These are phyloP conservation scores for Chelonus insularis DNA, from an alignment of 1,140 invertebrate species.

Conservation along the genomic window DNA sequence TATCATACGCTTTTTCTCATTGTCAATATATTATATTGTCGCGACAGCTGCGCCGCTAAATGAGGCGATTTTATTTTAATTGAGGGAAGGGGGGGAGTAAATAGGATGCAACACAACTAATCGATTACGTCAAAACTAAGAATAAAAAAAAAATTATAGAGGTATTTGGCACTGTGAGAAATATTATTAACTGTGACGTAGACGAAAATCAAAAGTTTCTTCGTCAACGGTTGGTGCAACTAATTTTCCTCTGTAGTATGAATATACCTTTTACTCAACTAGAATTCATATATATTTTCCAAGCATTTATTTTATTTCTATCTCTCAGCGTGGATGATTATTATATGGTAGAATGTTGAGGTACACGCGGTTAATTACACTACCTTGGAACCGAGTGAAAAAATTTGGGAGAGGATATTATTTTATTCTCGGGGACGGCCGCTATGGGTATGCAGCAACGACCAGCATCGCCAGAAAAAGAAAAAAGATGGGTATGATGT, in stretches of 20 bases:
- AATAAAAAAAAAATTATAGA: slow-evolving; percentile 4
- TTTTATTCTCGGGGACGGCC: slow-evolving; percentile 47
- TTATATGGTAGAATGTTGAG: slow-evolving; percentile 38
- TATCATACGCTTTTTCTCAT: too few relatives aligned
- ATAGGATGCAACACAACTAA: not conserved
- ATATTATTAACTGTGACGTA: slow-evolving; percentile 31
- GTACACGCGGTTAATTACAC: slow-evolving; percentile 34
- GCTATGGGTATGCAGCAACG: slow-evolving; percentile 58
- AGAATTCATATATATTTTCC: not conserved
- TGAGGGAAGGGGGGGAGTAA: not conserved
- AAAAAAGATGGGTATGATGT: slow-evolving; percentile 23
- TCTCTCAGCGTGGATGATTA: slow-evolving; percentile 33
- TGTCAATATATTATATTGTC: slow-evolving; percentile 21
- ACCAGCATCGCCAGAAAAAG: slow-evolving; percentile 59
- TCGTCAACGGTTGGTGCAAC: slow-evolving; percentile 12
- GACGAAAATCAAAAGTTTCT: slow-evolving; percentile 1
- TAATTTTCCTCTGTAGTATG: slow-evolving; percentile 13
- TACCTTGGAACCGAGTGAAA: too few relatives aligned
- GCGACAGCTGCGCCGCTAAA: slow-evolving; percentile 29
- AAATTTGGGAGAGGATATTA: too few relatives aligned
- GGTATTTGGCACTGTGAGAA: slow-evolving; percentile 59
- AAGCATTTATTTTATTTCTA: slow-evolving; percentile 10
- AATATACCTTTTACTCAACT: not conserved
- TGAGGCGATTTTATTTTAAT: slow-evolving; percentile 21
- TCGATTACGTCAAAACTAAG: not conserved